Evolutionary conservation across 2,888 invertebrate genomes (phyloP), one percentile per base, ranked within the genome.

Genomic region (Rhingia rostrata): DNA sequence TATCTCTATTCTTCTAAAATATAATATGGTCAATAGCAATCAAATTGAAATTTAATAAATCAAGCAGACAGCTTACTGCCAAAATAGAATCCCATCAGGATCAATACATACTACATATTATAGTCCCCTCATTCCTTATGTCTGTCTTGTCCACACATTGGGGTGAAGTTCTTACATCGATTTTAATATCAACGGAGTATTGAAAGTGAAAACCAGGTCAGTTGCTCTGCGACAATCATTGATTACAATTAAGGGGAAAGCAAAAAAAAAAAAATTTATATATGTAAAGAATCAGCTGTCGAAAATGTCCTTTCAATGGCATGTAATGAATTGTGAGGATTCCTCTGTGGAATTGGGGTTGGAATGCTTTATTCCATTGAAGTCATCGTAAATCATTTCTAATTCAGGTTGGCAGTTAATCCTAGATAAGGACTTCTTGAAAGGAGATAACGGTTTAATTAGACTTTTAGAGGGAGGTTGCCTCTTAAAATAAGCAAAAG

Each of bases 181-280:
- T 22, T 22, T 22, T 22, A 22, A 1, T 22, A 22, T 22, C 22
- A 22, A 22, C 22, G 22, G 22, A 22, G 22, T 22, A 39, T 39
- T 39, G 39, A 39, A 39, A 39, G 39, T 6, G 22, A 54, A 66
- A 66, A 54, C 53, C 54, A 43, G 66, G 66, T 66, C 66, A 66
- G 32, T 14, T 37, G 14, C 32, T 35, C 53, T 41, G 14, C 53
- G 12, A 33, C 35, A 43, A 53, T 41, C 53, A 54, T 33, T 30
- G 66, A 66, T 33, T 43, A 66, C 43, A 66, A 41, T 51, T n/a
- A 14, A 14, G 7, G 30, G 32, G 39, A 39, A 47, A 63, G 64
- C 49, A 64, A 51, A 39, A 37, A 39, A 4, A 6, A 39, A 10
- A 4, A 39, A 39, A 39, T 39, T 39, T 39, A 6, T 7, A 7